These are phyloP conservation scores for Hydroisotoma schaefferi DNA, from an alignment of 2,888 invertebrate species.

Conservation along the genomic window DNA sequence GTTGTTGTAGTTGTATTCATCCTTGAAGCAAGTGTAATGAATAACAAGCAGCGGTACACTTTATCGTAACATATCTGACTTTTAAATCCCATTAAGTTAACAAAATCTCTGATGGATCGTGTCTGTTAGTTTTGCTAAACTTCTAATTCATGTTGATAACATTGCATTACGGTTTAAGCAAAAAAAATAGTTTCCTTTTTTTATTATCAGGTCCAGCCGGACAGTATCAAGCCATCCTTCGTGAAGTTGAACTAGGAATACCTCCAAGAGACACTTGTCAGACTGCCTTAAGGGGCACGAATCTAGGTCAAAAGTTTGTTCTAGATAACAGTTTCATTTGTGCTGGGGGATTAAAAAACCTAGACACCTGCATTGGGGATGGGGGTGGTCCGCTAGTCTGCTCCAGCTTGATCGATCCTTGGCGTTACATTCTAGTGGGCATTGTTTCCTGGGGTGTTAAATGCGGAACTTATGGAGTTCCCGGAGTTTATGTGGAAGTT, in stretches of 20 bases:
- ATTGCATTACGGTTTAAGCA: too few species aligned
- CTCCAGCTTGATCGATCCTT: conserved; percentile 41
- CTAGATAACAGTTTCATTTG: conserved; percentile 45
- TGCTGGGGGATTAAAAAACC: conserved; percentile 44
- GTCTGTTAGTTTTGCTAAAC: too few species aligned
- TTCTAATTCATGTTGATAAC: too few species aligned
- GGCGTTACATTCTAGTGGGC: conserved; percentile 45
- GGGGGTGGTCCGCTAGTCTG: conserved; percentile 41
- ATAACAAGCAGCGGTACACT: too few species aligned
- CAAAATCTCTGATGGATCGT: too few species aligned
- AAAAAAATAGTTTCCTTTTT: too few species aligned
- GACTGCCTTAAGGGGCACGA: conserved; percentile 36
- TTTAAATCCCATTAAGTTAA: too few species aligned
- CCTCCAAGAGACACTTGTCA: conserved; percentile 35
- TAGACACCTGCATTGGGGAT: conserved; percentile 46
- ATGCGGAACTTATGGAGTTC: conserved; percentile 43
- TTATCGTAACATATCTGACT: too few species aligned
- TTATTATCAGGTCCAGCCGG: conserved; percentile 30
- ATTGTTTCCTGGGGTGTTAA: conserved; percentile 45
- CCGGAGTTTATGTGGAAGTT: conserved; percentile 42
- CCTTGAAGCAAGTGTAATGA: too few species aligned
- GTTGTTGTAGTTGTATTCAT: too few species aligned
- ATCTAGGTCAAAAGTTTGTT: conserved; percentile 38
- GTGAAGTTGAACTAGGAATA: conserved; percentile 45
- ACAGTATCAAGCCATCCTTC: conserved; percentile 44